A percentile compares a stretch with the other conserved stretches of the same genome.
Conservation (phyloP, 2,888 invertebrate genomes). For the Scaptomyza reducta region DNA sequence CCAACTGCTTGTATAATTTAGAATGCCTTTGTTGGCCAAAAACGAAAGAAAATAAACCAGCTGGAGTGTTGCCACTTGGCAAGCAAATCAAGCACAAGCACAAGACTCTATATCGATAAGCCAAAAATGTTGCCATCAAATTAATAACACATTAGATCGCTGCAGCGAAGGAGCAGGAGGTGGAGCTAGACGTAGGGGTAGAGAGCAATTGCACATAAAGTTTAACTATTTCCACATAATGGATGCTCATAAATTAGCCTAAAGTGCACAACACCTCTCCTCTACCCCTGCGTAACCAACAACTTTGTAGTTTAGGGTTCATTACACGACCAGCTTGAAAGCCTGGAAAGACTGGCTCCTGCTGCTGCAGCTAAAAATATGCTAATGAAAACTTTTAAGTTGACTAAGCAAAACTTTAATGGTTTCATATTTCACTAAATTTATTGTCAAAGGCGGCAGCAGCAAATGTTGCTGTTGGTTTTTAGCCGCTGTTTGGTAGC, state of each 20-base stretch:
- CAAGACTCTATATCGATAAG: slow-evolving; percentile 51
- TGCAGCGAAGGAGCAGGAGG: background rate
- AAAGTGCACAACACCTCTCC: background rate
- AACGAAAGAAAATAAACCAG: slow-evolving; percentile 14
- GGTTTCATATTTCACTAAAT: slow-evolving; percentile 78
- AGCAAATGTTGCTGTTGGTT: slow-evolving; percentile 11
- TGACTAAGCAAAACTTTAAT: slow-evolving; percentile 55
- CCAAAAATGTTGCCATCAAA: slow-evolving; percentile 70
- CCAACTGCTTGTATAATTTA: slow-evolving; percentile 80
- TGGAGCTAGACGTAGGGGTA: background rate
- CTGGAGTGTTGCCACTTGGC: slow-evolving; percentile 29
- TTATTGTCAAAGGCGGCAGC: slow-evolving; percentile 57
- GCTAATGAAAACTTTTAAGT: slow-evolving; percentile 75
- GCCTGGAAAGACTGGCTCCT: background rate
- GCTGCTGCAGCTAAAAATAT: slow-evolving; percentile 41
- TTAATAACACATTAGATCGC: slow-evolving; percentile 79
- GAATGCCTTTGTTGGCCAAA: slow-evolving; percentile 68
- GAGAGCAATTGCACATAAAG: slow-evolving; percentile 64
- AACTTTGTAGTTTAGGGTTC: slow-evolving; percentile 74
- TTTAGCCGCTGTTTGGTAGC: slow-evolving; percentile 61
- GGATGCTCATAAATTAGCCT: slow-evolving; percentile 60
- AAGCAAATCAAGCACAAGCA: slow-evolving; percentile 5
- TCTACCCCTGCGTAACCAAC: slow-evolving; percentile 35
- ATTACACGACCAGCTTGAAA: slow-evolving; percentile 46
- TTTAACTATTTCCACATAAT: slow-evolving; percentile 72